Percentiles rank a stretch among this genome's conserved stretches.
phyloP scores from a whole-genome alignment of 2,888 invertebrate genomes.

The Diplazon laetatorius region DNA sequence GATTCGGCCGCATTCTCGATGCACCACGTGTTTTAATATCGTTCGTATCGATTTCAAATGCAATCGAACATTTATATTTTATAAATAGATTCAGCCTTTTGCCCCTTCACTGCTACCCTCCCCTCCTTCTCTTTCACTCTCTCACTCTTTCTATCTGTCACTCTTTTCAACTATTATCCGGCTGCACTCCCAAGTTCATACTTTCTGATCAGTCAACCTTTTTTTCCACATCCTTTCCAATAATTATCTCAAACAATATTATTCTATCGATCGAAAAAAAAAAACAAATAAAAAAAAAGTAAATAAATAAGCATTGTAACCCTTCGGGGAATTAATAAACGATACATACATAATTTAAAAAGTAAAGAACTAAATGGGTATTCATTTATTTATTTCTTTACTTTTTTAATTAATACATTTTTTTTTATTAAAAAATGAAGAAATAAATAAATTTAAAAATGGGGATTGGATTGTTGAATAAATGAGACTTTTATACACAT shows the following conservation, averaged over 20 bases:
- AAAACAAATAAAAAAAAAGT: background rate
- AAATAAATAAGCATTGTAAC: background rate
- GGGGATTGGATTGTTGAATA: too few relatives aligned
- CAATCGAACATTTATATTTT: conserved; percentile 70
- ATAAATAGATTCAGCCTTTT: conserved; percentile 70
- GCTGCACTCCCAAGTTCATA: conserved; percentile 60
- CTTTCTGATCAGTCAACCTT: background rate
- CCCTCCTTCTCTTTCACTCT: conserved; percentile 16
- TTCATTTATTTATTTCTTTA: too few relatives aligned
- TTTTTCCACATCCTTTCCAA: background rate
- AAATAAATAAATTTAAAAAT: too few relatives aligned
- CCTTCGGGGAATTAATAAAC: background rate
- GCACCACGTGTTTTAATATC: conserved; percentile 50
- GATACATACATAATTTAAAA: too few relatives aligned
- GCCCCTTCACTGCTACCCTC: conserved; percentile 52
- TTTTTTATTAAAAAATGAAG: too few relatives aligned
- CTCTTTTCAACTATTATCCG: conserved; percentile 14
- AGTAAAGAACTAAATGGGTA: too few relatives aligned
- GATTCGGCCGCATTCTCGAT: conserved; percentile 52
- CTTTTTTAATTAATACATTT: too few relatives aligned
- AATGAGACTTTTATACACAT: too few relatives aligned
- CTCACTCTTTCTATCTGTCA: conserved; percentile 1
- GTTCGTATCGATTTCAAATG: conserved; percentile 66
- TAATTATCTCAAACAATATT: background rate
- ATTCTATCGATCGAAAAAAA: background rate